A percentile compares a stretch with the other conserved stretches of the same genome.
These are phyloP conservation scores for Styela clava DNA, from an alignment of 23 tunicate genomes.

Conservation along the genomic window DNA sequence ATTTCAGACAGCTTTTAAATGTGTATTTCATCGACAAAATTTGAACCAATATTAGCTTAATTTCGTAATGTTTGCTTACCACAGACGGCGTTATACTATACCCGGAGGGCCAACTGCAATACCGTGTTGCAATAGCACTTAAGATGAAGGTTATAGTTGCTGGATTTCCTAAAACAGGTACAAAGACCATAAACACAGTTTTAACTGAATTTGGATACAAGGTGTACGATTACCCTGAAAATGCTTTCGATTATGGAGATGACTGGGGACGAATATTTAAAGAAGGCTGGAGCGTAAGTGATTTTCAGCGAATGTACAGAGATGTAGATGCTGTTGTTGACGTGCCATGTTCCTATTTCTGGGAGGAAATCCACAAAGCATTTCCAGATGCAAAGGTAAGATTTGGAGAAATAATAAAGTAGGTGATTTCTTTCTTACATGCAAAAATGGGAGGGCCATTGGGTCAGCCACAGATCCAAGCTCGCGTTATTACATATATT, in stretches of 20 bases:
- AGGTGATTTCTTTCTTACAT: too few relatives aligned
- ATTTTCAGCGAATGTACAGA: conserved; percentile 25
- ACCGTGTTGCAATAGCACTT: too few relatives aligned
- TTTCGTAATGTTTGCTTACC: too few relatives aligned
- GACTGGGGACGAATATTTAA: conserved; percentile 1
- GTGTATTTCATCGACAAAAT: too few relatives aligned
- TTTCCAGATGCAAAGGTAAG: not conserved
- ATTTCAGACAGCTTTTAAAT: too few relatives aligned
- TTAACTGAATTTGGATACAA: conserved; percentile 43
- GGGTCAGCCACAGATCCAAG: too few relatives aligned
- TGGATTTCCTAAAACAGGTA: conserved; percentile 65
- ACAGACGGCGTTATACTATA: too few relatives aligned
- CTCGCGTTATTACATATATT: too few relatives aligned
- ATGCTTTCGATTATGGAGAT: conserved; percentile 35
- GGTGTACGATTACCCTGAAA: conserved; percentile 62
- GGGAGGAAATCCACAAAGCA: not conserved
- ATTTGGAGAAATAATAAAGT: too few relatives aligned
- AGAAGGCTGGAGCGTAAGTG: conserved; percentile 31
- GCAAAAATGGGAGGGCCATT: too few relatives aligned
- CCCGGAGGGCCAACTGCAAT: too few relatives aligned
- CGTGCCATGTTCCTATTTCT: not conserved
- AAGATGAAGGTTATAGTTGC: conserved; percentile 57
- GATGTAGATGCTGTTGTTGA: conserved; percentile 11
- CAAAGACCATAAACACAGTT: conserved; percentile 41
- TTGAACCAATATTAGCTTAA: too few relatives aligned